These are phyloP conservation scores for Amazona guildingii DNA, from an alignment of 2,113 vertebrate species.

Conservation along the genomic window DNA sequence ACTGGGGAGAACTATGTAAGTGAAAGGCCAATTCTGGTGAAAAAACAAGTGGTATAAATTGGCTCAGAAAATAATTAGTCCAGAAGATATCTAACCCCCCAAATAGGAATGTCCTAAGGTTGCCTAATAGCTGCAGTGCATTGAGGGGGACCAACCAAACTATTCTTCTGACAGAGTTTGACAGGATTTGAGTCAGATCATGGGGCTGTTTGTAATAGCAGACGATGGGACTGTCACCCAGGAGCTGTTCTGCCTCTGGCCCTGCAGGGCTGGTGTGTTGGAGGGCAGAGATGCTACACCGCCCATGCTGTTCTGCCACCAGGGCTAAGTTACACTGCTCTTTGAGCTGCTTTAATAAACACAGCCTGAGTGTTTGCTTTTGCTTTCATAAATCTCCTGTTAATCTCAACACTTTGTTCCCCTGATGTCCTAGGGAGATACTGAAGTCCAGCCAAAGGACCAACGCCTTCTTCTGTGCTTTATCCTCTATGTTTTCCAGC, in stretches of 20 bases:
- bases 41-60: constrained; percentile 3
- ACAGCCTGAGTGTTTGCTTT: not conserved
- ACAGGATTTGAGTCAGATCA: not conserved
- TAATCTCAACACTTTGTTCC: not conserved
- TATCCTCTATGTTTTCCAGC: not conserved
- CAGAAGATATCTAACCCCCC: not conserved
- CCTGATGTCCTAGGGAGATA: not conserved
- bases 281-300: not conserved
- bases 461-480: not conserved
- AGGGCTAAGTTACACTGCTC: not conserved
- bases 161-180: not conserved
- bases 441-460: not conserved
- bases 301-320: not conserved
- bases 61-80: not conserved
- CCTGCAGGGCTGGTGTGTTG: not conserved
- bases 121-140: not conserved
- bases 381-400: not conserved
- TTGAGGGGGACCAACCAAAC: not conserved
- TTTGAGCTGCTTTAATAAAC: not conserved
- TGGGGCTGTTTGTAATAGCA: not conserved
- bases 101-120: not conserved
- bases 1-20: constrained; percentile 21
- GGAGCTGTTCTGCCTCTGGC: not conserved
- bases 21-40: not conserved
- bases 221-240: not conserved